Conservation (phyloP, 2,888 invertebrate species). For the Margaritifera margaritifera region DNA sequence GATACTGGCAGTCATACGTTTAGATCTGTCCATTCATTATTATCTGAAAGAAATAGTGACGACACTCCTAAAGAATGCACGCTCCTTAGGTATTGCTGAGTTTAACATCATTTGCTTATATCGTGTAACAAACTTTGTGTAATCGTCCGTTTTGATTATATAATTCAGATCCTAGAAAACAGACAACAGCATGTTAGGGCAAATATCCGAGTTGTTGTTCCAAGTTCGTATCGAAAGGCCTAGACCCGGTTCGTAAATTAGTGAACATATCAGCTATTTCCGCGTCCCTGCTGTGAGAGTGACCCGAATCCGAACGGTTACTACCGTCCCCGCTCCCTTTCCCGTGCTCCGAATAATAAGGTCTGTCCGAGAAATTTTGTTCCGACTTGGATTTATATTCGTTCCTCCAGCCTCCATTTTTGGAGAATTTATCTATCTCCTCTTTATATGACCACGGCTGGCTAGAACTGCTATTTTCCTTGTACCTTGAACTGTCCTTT, state of each 20-base stretch:
- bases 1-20: too few species aligned
- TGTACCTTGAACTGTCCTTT: conserved; percentile 14
- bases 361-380: conserved; percentile 5
- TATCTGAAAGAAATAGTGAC: too few species aligned
- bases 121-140: too few species aligned
- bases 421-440: conserved; percentile 32
- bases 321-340: conserved; percentile 14
- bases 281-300: conserved; percentile 38
- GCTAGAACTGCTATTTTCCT: not conserved
- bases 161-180: not conserved
- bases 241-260: conserved; percentile 24
- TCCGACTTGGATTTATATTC: conserved; percentile 22
- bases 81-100: too few species aligned
- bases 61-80: too few species aligned
- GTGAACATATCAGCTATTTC: conserved; percentile 59
- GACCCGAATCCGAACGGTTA: conserved; percentile 7
- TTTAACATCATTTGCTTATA: too few species aligned
- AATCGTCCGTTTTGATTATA: too few species aligned
- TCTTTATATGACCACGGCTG: conserved; percentile 37
- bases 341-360: conserved; percentile 13
- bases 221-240: conserved; percentile 40
- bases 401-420: conserved; percentile 15
- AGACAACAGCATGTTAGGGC: conserved; percentile 36
- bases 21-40: too few species aligned
- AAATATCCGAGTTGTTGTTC: conserved; percentile 63